A percentile compares a stretch with the other conserved stretches of the same genome.
phyloP scores from a whole-genome alignment of 2,113 vertebrate species.

The Phalacrocorax aristotelis region DNA sequence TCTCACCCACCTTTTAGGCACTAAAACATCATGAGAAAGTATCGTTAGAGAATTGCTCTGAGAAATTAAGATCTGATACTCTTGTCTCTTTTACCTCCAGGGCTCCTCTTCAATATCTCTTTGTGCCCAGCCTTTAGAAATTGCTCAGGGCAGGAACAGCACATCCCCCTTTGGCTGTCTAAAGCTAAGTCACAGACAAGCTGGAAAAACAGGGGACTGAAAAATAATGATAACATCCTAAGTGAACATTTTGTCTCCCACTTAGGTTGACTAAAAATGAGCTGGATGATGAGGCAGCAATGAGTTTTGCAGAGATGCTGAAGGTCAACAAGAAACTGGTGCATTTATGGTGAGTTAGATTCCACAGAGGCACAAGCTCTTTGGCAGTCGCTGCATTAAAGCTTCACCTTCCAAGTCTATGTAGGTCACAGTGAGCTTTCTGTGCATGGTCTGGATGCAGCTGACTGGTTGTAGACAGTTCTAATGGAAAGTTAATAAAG shows the following conservation, averaged over 20 bases:
- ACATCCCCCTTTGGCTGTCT: background rate
- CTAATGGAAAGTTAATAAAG: conserved; percentile 5
- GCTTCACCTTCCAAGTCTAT: conserved; percentile 48
- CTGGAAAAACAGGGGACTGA: background rate
- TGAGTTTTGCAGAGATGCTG: conserved; percentile 79
- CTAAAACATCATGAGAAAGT: background rate
- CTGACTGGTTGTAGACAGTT: conserved; percentile 33
- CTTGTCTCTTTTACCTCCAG: background rate
- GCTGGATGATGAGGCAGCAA: conserved; percentile 77
- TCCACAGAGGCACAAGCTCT: conserved; percentile 2
- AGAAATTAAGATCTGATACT: background rate
- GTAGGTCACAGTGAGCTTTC: conserved; percentile 44
- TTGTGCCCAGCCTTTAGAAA: background rate
- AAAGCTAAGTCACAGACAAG: conserved; percentile 1
- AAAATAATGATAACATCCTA: background rate
- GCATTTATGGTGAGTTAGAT: conserved; percentile 77
- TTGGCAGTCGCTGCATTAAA: conserved; percentile 28
- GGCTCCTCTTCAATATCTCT: background rate
- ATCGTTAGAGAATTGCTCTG: background rate
- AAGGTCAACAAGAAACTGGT: conserved; percentile 77
- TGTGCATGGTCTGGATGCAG: conserved; percentile 22
- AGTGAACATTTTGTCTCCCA: background rate
- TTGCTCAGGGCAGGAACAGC: conserved; percentile 3
- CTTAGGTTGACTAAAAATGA: conserved; percentile 79
- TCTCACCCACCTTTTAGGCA: background rate